Evolutionary conservation across 2,113 vertebrate species (phyloP).

Genomic region (Boleophthalmus pectinirostris): DNA sequence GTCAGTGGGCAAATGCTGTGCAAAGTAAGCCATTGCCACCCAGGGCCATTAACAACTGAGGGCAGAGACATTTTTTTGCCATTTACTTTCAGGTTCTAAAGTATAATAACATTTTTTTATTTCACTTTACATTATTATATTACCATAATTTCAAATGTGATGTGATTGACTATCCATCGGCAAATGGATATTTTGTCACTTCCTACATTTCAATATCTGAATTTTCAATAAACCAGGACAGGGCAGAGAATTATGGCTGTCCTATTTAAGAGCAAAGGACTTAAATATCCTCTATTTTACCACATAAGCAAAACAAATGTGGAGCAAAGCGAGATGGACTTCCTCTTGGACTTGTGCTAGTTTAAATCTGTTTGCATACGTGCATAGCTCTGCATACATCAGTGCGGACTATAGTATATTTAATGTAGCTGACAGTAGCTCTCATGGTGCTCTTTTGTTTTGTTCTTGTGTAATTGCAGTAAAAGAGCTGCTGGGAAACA

Average conservation of each 20-base stretch:
- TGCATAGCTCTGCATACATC: background rate
- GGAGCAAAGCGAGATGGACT: background rate
- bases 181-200: background rate
- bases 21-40: no score
- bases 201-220: background rate
- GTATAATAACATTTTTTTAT: no score
- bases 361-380: conserved; percentile 9
- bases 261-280: background rate
- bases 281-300: background rate
- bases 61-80: no score
- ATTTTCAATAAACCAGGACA: background rate
- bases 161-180: no score
- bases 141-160: background rate
- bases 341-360: background rate
- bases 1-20: background rate
- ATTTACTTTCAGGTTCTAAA: no score
- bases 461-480: conserved; percentile 24
- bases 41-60: no score
- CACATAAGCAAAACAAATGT: conserved; percentile 2
- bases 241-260: background rate
- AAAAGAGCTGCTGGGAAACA: conserved; percentile 43
- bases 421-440: conserved; percentile 18
- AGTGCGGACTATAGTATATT: no score
- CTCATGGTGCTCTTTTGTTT: conserved; percentile 17
- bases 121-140: no score